Conservation (phyloP, 2,113 vertebrate genomes). For the Rhinolophus sinicus region DNA sequence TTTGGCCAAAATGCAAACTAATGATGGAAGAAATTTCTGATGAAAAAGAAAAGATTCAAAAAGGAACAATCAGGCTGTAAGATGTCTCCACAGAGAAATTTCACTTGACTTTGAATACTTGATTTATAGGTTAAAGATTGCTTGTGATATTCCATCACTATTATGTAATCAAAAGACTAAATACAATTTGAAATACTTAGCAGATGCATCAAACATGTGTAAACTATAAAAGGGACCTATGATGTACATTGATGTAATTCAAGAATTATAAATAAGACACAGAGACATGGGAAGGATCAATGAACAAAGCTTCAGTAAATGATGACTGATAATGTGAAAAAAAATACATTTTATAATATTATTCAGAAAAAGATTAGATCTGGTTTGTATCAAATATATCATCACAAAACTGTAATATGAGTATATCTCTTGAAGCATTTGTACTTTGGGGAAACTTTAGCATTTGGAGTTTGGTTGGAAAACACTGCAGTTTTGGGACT, state of each 20-base stretch:
- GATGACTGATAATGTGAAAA: constrained; percentile 13
- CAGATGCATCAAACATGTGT: neutral
- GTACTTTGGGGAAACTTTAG: neutral
- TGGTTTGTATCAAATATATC: neutral
- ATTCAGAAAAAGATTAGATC: neutral
- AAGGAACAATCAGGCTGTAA: neutral
- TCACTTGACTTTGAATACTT: neutral
- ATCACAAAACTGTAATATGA: neutral
- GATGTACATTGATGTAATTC: neutral
- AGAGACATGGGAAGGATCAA: neutral
- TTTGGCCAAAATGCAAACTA: neutral
- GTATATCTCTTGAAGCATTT: neutral
- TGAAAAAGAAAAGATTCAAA: neutral
- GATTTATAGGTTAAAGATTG: neutral
- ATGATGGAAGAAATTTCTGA: neutral
- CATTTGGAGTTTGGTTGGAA: neutral
- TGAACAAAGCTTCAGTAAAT: constrained; percentile 6
- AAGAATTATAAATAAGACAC: neutral
- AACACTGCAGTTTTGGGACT: neutral
- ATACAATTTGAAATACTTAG: neutral
- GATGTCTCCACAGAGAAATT: neutral
- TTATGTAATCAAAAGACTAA: neutral
- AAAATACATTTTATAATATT: neutral
- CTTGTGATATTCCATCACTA: neutral
- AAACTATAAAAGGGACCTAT: neutral